Evolutionary conservation across 2,888 invertebrate species (phyloP).

Genomic region (Sthenelais limicola): DNA sequence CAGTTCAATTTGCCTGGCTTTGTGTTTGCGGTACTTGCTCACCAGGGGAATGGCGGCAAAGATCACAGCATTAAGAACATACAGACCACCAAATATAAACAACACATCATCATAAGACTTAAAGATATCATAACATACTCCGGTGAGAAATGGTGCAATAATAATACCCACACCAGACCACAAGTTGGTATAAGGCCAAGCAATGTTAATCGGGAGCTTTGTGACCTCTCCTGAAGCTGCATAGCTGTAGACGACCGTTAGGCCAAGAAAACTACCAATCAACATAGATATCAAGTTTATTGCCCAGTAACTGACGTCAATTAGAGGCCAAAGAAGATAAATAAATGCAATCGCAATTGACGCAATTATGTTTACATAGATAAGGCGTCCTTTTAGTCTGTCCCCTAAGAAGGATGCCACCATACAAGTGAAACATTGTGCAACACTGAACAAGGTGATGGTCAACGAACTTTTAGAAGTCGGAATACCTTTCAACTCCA

Average conservation of each 20-base stretch:
- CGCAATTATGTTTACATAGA: constrained; percentile 54
- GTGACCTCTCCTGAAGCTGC: constrained; percentile 60
- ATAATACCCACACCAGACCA: constrained; percentile 61
- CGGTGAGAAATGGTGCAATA: constrained; percentile 58
- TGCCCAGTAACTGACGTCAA: constrained; percentile 54
- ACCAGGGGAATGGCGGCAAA: constrained; percentile 54
- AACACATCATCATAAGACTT: constrained; percentile 59
- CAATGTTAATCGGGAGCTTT: constrained; percentile 56
- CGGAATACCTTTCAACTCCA: constrained; percentile 55
- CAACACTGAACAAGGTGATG: constrained; percentile 56
- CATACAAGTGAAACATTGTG: constrained; percentile 58
- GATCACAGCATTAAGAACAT: constrained; percentile 52
- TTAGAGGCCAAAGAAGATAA: constrained; percentile 57
- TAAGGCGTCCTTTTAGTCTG: constrained; percentile 56
- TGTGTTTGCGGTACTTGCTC: constrained; percentile 15
- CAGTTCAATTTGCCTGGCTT: constrained; percentile 16
- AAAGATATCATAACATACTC: constrained; percentile 54
- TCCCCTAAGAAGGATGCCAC: constrained; percentile 58
- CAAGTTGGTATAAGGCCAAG: constrained; percentile 59
- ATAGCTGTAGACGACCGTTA: constrained; percentile 61
- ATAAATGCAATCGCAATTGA: constrained; percentile 54
- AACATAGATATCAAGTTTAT: constrained; percentile 54
- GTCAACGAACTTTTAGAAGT: constrained; percentile 52
- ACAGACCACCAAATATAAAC: constrained; percentile 56
- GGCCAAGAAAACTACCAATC: constrained; percentile 59